These are phyloP conservation scores for Acomys russatus DNA, from an alignment of 2,797 vertebrate species.

Conservation along the genomic window DNA sequence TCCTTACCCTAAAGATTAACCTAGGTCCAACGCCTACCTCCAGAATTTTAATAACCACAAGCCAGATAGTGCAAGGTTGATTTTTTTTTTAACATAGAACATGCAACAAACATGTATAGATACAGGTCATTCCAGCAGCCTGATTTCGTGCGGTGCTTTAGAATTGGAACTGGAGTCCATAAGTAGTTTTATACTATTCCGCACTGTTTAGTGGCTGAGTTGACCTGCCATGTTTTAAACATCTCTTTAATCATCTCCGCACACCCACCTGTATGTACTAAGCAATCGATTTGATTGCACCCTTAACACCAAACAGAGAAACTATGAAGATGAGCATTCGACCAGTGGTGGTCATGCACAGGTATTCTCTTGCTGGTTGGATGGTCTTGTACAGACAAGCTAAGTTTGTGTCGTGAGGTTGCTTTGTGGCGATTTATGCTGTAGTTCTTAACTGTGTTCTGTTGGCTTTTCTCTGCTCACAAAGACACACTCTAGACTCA, in stretches of 20 bases:
- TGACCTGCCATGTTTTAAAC: constrained; percentile 32
- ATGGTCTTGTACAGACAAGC: neutral
- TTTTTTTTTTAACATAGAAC: neutral
- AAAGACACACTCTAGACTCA: constrained; percentile 4
- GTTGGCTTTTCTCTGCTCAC: constrained; percentile 7
- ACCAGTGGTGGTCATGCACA: too few relatives aligned
- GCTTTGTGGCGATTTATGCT: neutral
- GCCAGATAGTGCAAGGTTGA: neutral
- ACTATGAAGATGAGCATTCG: neutral
- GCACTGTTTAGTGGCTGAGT: neutral
- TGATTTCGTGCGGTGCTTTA: neutral
- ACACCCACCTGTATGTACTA: neutral
- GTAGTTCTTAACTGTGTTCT: neutral
- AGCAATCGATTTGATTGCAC: neutral
- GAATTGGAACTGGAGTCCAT: neutral
- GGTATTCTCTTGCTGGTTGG: neutral
- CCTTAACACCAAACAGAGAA: neutral
- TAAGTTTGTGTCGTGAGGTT: neutral
- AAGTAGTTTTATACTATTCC: neutral
- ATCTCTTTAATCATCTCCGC: neutral
- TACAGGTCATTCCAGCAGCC: neutral
- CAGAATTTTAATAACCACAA: neutral
- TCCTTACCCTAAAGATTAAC: neutral
- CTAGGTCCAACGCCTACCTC: neutral
- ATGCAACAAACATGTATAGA: neutral